Conservation (phyloP, 2,888 invertebrate genomes). For the Cerceris rybyensis region DNA sequence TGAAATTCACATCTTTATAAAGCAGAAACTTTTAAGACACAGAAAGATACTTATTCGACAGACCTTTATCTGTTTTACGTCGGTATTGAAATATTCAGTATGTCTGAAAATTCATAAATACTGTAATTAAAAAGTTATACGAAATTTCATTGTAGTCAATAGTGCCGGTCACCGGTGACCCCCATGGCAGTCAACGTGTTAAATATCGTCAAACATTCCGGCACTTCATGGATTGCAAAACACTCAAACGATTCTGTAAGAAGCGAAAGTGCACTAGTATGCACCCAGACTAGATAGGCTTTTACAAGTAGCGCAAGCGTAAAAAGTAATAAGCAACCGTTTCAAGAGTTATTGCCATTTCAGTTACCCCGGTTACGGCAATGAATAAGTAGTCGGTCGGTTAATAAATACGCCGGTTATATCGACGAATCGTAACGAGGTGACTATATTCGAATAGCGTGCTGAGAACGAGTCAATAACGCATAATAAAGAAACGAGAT, state of each 20-base stretch:
- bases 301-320: conserved; percentile 14
- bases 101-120: too few relatives aligned
- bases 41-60: too few relatives aligned
- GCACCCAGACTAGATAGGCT: conserved; percentile 1
- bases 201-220: conserved; percentile 26
- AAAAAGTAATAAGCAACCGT: conserved; percentile 41
- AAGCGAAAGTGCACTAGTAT: conserved; percentile 46
- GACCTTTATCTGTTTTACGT: too few relatives aligned
- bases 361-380: conserved; percentile 23
- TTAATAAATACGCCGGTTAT: conserved; percentile 33
- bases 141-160: too few relatives aligned
- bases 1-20: too few relatives aligned
- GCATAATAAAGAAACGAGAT: background rate
- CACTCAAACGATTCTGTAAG: conserved; percentile 49
- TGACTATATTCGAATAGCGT: conserved; percentile 26
- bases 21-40: too few relatives aligned
- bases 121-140: too few relatives aligned
- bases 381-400: conserved; percentile 23
- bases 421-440: conserved; percentile 30
- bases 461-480: background rate
- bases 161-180: too few relatives aligned
- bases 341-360: conserved; percentile 27
- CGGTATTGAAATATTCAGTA: too few relatives aligned
- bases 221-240: conserved; percentile 40
- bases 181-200: too few relatives aligned